Conservation (phyloP, 2,113 vertebrate species). For the Oceanites oceanicus region DNA sequence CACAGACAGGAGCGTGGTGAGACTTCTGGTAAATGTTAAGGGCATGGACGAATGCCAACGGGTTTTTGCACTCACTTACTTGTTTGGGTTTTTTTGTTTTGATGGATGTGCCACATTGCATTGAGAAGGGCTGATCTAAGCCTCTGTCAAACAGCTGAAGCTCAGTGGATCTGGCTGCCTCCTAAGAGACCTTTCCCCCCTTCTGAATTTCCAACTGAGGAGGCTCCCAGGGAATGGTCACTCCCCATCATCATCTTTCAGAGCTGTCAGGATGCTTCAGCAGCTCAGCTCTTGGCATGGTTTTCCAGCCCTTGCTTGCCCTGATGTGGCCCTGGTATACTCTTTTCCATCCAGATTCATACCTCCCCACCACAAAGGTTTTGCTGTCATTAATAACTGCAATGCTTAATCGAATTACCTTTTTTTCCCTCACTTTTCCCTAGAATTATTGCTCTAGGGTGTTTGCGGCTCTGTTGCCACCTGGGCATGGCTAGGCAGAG, state of each 20-base stretch:
- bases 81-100: neutral
- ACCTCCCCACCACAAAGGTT: neutral
- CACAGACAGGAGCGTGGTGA: neutral
- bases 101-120: neutral
- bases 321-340: neutral
- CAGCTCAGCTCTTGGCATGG: neutral
- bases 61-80: neutral
- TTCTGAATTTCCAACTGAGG: neutral
- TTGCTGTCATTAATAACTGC: neutral
- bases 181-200: neutral
- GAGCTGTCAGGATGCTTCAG: neutral
- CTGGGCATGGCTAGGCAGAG: constrained; percentile 43
- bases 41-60: neutral
- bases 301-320: neutral
- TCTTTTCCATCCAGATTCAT: neutral
- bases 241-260: neutral
- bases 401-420: neutral
- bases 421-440: neutral
- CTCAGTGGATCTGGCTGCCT: neutral
- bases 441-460: neutral
- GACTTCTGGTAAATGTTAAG: constrained; percentile 15
- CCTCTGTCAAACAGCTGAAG: constrained; percentile 6
- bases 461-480: neutral
- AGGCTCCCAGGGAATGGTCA: neutral
- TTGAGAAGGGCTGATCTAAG: neutral